Evolutionary conservation across 1,140 invertebrate genomes (phyloP).

Genomic region (Musca domestica): DNA sequence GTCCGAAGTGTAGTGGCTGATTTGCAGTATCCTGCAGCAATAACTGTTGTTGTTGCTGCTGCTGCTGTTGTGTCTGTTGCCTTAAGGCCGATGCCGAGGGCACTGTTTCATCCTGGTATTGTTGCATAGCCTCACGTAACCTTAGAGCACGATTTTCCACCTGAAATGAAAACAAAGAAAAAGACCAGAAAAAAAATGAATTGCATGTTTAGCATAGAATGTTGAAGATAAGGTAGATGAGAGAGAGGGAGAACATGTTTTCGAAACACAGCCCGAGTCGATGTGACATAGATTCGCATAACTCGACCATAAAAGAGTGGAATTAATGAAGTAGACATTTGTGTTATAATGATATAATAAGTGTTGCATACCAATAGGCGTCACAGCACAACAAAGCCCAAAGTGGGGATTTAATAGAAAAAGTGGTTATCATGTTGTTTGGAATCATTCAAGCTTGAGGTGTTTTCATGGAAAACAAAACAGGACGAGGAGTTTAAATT

Average conservation of each 20-base stretch:
- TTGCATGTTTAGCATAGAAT: conserved; percentile 21
- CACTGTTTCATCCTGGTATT: conserved; percentile 47
- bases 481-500: no score
- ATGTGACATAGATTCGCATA: no score
- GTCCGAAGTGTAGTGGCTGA: background rate
- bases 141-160: conserved; percentile 70
- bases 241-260: background rate
- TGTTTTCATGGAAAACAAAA: no score
- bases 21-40: conserved; percentile 32
- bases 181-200: conserved; percentile 1
- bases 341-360: conserved; percentile 6
- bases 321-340: conserved; percentile 3
- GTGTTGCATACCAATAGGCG: background rate
- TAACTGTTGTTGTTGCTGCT: conserved; percentile 33
- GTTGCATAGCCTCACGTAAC: conserved; percentile 59
- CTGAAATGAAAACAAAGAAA: conserved; percentile 53
- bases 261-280: background rate
- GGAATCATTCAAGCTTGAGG: no score
- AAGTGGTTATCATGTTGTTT: no score
- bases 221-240: background rate
- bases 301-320: no score
- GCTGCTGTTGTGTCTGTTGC: conserved; percentile 1
- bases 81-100: conserved; percentile 23
- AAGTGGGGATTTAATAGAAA: no score
- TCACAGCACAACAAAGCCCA: no score